These are phyloP conservation scores for Nowickia ferox DNA, from an alignment of 2,888 invertebrate genomes.

Conservation along the genomic window DNA sequence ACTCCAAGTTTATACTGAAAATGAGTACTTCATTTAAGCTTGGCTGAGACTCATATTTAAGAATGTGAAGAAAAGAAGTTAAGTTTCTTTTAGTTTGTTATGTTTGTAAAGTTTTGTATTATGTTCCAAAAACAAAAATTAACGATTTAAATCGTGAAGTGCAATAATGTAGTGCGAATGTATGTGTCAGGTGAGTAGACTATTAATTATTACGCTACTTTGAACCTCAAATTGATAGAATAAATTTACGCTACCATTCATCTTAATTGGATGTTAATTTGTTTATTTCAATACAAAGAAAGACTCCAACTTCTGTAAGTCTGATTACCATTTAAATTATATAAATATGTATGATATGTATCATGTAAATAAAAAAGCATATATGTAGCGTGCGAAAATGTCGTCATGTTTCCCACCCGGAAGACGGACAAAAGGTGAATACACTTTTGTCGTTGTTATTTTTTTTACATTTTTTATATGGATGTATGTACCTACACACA, in stretches of 20 bases:
- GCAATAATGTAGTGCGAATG: slow-evolving; percentile 6
- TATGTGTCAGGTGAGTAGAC: not conserved
- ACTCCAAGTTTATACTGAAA: slow-evolving; percentile 62
- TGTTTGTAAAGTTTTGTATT: slow-evolving; percentile 52
- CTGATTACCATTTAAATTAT: not conserved
- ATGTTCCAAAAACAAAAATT: slow-evolving; percentile 55
- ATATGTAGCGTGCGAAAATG: slow-evolving; percentile 51
- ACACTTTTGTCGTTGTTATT: slow-evolving; percentile 63
- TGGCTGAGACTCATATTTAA: slow-evolving; percentile 46
- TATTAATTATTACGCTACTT: slow-evolving; percentile 34
- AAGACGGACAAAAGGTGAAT: slow-evolving; percentile 67
- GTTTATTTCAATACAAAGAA: too few relatives aligned
- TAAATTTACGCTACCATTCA: not conserved
- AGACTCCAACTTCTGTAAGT: too few relatives aligned
- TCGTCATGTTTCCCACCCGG: slow-evolving; percentile 47
- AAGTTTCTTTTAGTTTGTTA: slow-evolving; percentile 46
- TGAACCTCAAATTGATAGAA: not conserved
- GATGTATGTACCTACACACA: slow-evolving; percentile 10
- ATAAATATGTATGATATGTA: not conserved
- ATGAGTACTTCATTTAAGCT: slow-evolving; percentile 46
- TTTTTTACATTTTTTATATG: slow-evolving; percentile 54
- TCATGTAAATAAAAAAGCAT: not conserved
- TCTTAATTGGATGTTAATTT: not conserved
- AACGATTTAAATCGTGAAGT: slow-evolving; percentile 36
- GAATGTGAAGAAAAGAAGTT: slow-evolving; percentile 26